Conservation (phyloP, 2,888 invertebrate species). For the Chalcosyrphus nemorum region DNA sequence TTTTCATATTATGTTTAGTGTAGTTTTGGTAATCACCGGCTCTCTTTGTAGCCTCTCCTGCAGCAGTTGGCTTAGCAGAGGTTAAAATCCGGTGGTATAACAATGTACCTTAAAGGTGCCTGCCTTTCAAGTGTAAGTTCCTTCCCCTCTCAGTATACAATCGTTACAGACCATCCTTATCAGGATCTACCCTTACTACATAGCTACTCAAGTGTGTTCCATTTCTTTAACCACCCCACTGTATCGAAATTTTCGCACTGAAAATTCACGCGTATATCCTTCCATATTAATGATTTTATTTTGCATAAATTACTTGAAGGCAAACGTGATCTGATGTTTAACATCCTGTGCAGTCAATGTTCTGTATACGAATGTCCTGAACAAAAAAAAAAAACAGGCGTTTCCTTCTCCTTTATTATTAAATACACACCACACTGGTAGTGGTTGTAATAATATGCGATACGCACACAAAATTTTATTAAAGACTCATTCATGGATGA, state of each 20-base stretch:
- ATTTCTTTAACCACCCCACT: neutral
- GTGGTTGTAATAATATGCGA: constrained; percentile 47
- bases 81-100: too few species aligned
- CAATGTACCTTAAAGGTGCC: too few species aligned
- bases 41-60: too few species aligned
- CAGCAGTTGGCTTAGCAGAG: too few species aligned
- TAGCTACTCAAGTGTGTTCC: neutral
- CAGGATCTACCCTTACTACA: too few species aligned
- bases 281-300: constrained; percentile 40
- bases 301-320: constrained; percentile 34
- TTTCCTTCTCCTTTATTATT: too few species aligned
- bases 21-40: too few species aligned
- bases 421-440: constrained; percentile 6
- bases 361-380: constrained; percentile 35
- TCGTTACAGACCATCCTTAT: too few species aligned
- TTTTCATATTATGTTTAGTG: too few species aligned
- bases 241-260: neutral
- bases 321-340: constrained; percentile 28
- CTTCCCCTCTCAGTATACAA: too few species aligned
- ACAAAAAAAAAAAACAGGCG: too few species aligned
- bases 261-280: neutral
- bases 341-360: constrained; percentile 25
- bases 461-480: constrained; percentile 14
- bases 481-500: constrained; percentile 17
- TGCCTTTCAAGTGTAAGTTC: too few species aligned